Percentiles rank a stretch among this genome's conserved stretches.
Conservation (phyloP, 2,797 vertebrate species). For the Ambastaia sidthimunki region DNA sequence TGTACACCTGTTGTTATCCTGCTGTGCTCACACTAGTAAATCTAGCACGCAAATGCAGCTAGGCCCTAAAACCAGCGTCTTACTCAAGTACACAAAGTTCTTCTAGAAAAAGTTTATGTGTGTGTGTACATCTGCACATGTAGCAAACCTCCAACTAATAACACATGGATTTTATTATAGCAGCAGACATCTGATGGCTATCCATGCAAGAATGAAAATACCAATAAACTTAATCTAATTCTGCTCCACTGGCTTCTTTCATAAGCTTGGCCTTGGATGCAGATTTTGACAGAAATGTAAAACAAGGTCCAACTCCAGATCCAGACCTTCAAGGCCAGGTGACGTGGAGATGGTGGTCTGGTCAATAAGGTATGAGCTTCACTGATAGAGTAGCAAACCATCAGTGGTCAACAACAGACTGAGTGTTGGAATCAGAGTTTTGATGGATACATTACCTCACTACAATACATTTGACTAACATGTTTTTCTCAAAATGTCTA, state of each 20-base stretch:
- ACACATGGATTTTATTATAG: slow-evolving; percentile 52
- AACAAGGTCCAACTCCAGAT: slow-evolving; percentile 31
- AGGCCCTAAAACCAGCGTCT: background rate
- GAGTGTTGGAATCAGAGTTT: background rate
- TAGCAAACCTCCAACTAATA: slow-evolving; percentile 21
- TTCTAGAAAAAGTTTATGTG: background rate
- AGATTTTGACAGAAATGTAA: slow-evolving; percentile 46
- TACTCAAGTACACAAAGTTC: slow-evolving; percentile 20
- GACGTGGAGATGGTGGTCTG: slow-evolving; percentile 30
- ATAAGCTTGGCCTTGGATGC: slow-evolving; percentile 42
- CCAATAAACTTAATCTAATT: slow-evolving; percentile 54
- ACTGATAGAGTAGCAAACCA: background rate
- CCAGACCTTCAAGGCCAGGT: slow-evolving; percentile 39
- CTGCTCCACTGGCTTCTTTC: slow-evolving; percentile 42
- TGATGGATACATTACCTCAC: background rate
- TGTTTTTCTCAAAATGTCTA: background rate
- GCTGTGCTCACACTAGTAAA: slow-evolving; percentile 7
- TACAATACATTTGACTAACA: background rate
- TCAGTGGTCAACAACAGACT: slow-evolving; percentile 10
- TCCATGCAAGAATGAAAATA: slow-evolving; percentile 57
- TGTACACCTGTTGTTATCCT: slow-evolving; percentile 27
- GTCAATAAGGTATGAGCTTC: slow-evolving; percentile 11
- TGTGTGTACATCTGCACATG: slow-evolving; percentile 24
- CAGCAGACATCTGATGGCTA: slow-evolving; percentile 45
- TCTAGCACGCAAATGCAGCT: background rate